phyloP scores from a whole-genome alignment of 2,113 vertebrate species.

The Ophthalmolycus amberensis region DNA sequence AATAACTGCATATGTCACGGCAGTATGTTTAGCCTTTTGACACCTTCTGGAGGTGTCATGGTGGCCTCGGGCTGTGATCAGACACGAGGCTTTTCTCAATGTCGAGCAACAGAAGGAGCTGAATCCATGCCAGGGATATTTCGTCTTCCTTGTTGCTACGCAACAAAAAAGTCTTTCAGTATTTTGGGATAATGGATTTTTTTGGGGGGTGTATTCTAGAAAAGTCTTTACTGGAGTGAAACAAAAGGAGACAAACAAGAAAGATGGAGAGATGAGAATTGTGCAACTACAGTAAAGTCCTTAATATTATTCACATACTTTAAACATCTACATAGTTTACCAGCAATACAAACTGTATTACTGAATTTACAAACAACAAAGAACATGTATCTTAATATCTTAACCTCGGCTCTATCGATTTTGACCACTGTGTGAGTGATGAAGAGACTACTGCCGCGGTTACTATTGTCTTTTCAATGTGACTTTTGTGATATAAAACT shows the following conservation, averaged over 20 bases:
- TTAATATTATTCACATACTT: too few species aligned
- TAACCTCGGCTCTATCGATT: not conserved
- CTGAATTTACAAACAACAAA: too few species aligned
- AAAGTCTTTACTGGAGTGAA: slow-evolving; percentile 22
- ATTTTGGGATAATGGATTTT: slow-evolving; percentile 47
- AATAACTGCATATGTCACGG: not conserved
- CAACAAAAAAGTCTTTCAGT: slow-evolving; percentile 47
- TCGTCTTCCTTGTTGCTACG: slow-evolving; percentile 64
- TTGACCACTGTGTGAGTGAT: not conserved
- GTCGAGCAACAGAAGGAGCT: slow-evolving; percentile 25
- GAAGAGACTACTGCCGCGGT: too few species aligned
- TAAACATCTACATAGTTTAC: too few species aligned
- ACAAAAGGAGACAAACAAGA: not conserved
- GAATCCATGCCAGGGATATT: slow-evolving; percentile 11
- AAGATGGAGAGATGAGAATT: not conserved
- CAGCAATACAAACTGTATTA: too few species aligned
- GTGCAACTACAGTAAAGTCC: too few species aligned
- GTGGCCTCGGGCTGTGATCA: slow-evolving; percentile 4
- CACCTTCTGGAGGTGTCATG: not conserved
- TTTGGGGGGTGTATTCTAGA: slow-evolving; percentile 19
- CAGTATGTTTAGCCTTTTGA: not conserved
- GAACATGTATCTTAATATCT: not conserved
- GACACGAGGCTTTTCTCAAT: slow-evolving; percentile 15
- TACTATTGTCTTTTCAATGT: too few species aligned
- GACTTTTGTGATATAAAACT: too few species aligned